A percentile compares a stretch with the other conserved stretches of the same genome.
phyloP scores from a whole-genome alignment of 2,888 invertebrate genomes.

The Melanophora roralis region DNA sequence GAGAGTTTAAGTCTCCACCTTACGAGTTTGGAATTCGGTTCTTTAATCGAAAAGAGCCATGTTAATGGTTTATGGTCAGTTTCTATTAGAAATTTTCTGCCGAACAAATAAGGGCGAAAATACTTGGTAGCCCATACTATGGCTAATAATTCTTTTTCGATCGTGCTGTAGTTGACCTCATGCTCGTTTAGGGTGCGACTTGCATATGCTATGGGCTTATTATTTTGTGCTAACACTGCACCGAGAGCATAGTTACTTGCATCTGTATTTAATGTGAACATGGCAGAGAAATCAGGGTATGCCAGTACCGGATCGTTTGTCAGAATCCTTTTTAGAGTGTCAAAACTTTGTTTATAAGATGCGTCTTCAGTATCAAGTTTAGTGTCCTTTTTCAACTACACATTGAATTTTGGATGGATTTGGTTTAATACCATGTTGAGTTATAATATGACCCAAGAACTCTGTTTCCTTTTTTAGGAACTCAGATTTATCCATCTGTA shows the following conservation, averaged over 20 bases:
- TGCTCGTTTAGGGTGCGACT: conserved; percentile 45
- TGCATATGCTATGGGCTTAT: conserved; percentile 33
- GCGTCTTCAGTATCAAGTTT: conserved; percentile 17
- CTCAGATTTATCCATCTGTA: conserved; percentile 45
- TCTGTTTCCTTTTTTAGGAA: conserved; percentile 49
- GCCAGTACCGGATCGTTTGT: conserved; percentile 47
- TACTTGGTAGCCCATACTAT: conserved; percentile 41
- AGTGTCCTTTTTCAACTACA: conserved; percentile 42
- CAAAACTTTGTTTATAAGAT: conserved; percentile 35
- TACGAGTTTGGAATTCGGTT: conserved; percentile 44
- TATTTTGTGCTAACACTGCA: conserved; percentile 37
- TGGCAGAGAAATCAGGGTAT: conserved; percentile 60
- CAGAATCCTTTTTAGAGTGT: conserved; percentile 39
- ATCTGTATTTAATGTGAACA: conserved; percentile 41
- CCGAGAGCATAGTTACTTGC: conserved; percentile 10
- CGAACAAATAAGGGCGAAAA: conserved; percentile 43
- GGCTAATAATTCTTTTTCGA: conserved; percentile 39
- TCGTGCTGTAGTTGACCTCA: conserved; percentile 46
- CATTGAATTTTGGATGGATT: conserved; percentile 57
- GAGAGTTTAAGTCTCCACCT: conserved; percentile 46
- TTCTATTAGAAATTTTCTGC: conserved; percentile 24
- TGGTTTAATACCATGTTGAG: conserved; percentile 32
- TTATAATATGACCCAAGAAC: conserved; percentile 38
- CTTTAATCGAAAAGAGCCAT: conserved; percentile 49
- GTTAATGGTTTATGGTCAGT: conserved; percentile 38